A percentile compares a stretch with the other conserved stretches of the same genome.
Evolutionary conservation across 2,797 vertebrate genomes (phyloP).

Genomic region (Antennarius maculatus): DNA sequence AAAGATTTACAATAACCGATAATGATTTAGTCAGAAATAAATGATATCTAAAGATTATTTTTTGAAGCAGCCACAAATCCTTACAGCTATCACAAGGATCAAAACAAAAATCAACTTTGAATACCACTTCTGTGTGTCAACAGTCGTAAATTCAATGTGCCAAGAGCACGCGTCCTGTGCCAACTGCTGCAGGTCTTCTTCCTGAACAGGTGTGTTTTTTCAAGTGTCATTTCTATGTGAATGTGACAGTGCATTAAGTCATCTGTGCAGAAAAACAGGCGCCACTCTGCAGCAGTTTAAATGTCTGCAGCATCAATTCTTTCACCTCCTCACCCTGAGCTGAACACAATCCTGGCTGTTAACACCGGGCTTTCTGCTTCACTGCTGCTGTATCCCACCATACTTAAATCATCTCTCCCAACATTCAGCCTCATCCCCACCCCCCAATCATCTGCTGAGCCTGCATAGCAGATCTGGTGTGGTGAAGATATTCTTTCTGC

Average conservation of each 20-base stretch:
- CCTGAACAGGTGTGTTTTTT: not conserved
- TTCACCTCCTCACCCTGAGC: no score
- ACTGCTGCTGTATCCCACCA: conserved; percentile 17
- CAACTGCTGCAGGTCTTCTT: conserved; percentile 13
- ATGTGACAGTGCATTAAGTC: not conserved
- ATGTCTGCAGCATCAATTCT: conserved; percentile 3
- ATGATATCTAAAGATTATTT: no score
- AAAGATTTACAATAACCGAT: no score
- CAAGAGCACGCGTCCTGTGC: not conserved
- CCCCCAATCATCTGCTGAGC: conserved; percentile 48
- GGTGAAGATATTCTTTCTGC: conserved; percentile 15
- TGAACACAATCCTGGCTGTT: no score
- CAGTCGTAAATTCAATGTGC: no score
- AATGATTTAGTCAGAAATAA: no score
- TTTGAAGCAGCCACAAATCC: no score
- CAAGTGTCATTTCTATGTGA: not conserved
- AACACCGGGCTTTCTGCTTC: conserved; percentile 15
- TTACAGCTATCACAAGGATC: no score
- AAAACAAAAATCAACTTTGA: no score
- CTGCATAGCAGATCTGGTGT: conserved; percentile 29
- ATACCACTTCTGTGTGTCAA: no score
- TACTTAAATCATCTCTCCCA: no score
- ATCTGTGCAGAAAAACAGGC: not conserved
- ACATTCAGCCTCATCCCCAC: not conserved
- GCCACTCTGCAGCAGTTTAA: conserved; percentile 18